Evolutionary conservation across 2,888 invertebrate genomes (phyloP), one percentile per base, ranked within the genome.

Genomic region (Agonopterix arenella): DNA sequence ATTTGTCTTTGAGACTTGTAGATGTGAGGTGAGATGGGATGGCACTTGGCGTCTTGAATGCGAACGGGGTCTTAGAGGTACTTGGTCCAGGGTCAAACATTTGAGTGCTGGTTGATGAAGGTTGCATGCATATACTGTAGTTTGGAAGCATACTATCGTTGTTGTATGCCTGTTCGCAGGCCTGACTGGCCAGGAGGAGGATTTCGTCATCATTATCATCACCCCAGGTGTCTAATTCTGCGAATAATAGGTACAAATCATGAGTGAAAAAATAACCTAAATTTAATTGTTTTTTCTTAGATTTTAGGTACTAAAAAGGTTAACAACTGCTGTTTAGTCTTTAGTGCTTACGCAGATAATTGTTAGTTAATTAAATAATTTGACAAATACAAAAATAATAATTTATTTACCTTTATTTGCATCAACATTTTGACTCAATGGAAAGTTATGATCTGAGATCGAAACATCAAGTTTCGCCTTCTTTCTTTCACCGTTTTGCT

Each of bases 201-300:
- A 90, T 83, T 61, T 89, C 86, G 44, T 89, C 89, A 28, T 89
- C 89, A 62, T 79, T 80, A 42, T 89, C 89, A 52, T 90, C 88
- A 9, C 84, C 89, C 89, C 89, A 89, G 47, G 62, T 76, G 11
- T 66, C 61, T 3, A 53, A 49, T 52, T 67, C 75, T 76, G 53
- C n/a, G 10, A n/a, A 40, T n/a, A 40, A 40, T n/a, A 40, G n/a
- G 4, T 40, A 5, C 0, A 9, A 40, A 28, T 28, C n/a, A 50
- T 48, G 50, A 52, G 10, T 38, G 9, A 10, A 44, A 45, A 18
- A 4, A 44, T 49, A 53, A 54, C 49, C 47, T 48, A 37, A 45
- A 38, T 11, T 13, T 1, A 38, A 42, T 28, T 11, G 2, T 41
- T 18, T 40, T 41, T 18, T 11, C 10, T 18, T 28, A 1, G 37